Evolutionary conservation across 2,888 invertebrate species (phyloP), one percentile per base, ranked within the genome.

Genomic region (Melieria picta): DNA sequence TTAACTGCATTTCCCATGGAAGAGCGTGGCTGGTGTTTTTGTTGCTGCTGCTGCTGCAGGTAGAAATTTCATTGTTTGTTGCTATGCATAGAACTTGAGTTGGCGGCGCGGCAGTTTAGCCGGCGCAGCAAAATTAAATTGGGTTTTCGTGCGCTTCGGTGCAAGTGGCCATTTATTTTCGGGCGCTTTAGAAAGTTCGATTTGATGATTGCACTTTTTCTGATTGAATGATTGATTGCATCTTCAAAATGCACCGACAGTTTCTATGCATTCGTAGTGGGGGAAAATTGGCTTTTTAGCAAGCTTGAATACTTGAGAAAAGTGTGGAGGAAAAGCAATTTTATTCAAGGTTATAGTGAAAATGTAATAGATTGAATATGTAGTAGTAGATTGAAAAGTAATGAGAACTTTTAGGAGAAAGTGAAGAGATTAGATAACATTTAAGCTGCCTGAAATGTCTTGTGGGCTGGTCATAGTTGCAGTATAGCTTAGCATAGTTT

Each of bases 11-110:
- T 52, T 52, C 52, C 52, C 13, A 13, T 13, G 11, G 52, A 30
- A 3, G 30, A 30, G 52, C 10, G 52, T 13, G 6, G 52, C 52
- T 5, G 13, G 9, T 52, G 52, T 1, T 52, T 13, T 5, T 5
- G 52, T 7, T 52, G 52, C 5, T 52, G 52, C 52, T 52, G 52
- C 10, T 52, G 52, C 52, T 52, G 52, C 52, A 52, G 52, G 52
- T 52, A 13, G 9, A 52, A 52, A n/a, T 5, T 11, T 5, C 13
- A 13, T 52, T 52, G 52, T 7, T 10, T 9, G 52, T 9, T 52
- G 10, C 13, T 52, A 13, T 30, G 30, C 30, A 30, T 30, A 30
- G 30, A 30, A 30, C 3, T 52, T 52, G 11, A n/a, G 52, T 52
- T 52, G 52, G 13, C 13, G 13, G 11, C 13, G 52, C 13, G 1